Evolutionary conservation across 2,113 vertebrate genomes (phyloP), one percentile per base, ranked within the genome.

Genomic region (Polypterus senegalus): DNA sequence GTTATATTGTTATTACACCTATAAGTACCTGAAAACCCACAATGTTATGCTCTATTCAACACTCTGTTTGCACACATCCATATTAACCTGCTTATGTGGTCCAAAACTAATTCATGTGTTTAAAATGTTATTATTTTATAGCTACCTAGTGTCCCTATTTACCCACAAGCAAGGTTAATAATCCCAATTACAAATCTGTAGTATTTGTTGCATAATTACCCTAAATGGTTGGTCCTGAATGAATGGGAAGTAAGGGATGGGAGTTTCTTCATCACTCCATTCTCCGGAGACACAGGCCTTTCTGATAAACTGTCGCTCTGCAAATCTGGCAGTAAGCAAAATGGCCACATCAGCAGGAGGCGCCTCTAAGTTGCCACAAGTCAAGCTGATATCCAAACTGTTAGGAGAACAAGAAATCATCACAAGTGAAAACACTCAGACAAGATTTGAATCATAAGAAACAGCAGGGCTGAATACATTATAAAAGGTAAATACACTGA

Each of bases 201-300:
- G 4, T 46, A 10, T 0, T 1, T 61, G 44, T 45, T 11, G 55
- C n/a, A 69, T 70, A 83, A 81, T 89, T 85, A 99, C 96, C 88
- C 92, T 88, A 75, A 99, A 99, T 44, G 96, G 96, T 76, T 99
- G 96, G 73, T 99, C 93, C 1, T 90, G 91, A 72, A 98, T 98
- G 82, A 99, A 99, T 1, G 96, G 96, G 52, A 99, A 99, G 74
- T 98, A 99, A 59, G 80, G 79, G 60, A 93, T 96, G 54, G 93
- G 82, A 0, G 86, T 86, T 63, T 99, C 94, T 71, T 94, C 93
- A 69, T 87, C 86, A 3, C 92, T 90, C 88, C 89, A 92, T 71
- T 94, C 90, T 48, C 95, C 95, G 0, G 90, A 90, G 61, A 98
- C 60, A 6, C 91, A 84, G 47, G 96, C 93, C 54, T 88, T 91